Conservation (phyloP, 2,888 invertebrate species). For the Choreutis nemorana region DNA sequence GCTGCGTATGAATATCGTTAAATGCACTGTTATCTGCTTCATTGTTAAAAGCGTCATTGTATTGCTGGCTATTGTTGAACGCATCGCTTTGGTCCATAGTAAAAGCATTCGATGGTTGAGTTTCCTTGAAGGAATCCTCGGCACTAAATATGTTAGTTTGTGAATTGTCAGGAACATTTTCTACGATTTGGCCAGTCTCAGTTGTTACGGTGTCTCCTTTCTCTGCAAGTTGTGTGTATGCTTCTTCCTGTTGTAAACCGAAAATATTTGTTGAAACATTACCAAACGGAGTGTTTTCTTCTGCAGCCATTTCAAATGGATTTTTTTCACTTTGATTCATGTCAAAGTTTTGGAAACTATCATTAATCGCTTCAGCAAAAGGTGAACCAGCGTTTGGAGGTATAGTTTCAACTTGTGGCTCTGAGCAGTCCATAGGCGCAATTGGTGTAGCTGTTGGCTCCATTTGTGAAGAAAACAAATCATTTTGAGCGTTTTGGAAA, state of each 20-base stretch:
- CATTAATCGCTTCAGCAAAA: constrained; percentile 26
- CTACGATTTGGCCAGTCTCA: neutral
- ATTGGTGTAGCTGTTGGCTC: constrained; percentile 4
- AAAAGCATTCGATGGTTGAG: neutral
- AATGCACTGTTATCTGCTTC: constrained; percentile 8
- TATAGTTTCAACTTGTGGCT: constrained; percentile 21
- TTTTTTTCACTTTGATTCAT: constrained; percentile 30
- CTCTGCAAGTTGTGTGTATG: constrained; percentile 10
- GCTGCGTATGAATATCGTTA: constrained; percentile 9
- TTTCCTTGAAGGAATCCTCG: neutral
- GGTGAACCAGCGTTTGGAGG: constrained; percentile 29
- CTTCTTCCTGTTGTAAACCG: constrained; percentile 21
- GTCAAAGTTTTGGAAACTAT: constrained; percentile 16
- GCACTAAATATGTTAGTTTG: neutral
- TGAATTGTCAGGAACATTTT: neutral
- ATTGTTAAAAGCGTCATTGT: constrained; percentile 16
- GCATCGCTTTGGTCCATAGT: neutral
- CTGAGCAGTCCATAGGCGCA: constrained; percentile 45
- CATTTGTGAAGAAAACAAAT: constrained; percentile 1
- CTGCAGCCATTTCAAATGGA: constrained; percentile 34
- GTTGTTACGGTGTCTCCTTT: neutral
- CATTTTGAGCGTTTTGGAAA: no score
- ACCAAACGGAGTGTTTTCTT: constrained; percentile 15
- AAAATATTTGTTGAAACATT: constrained; percentile 23
- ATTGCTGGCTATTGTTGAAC: no score